Conservation (phyloP, 2,113 vertebrate species). For the Aythya baeri region DNA sequence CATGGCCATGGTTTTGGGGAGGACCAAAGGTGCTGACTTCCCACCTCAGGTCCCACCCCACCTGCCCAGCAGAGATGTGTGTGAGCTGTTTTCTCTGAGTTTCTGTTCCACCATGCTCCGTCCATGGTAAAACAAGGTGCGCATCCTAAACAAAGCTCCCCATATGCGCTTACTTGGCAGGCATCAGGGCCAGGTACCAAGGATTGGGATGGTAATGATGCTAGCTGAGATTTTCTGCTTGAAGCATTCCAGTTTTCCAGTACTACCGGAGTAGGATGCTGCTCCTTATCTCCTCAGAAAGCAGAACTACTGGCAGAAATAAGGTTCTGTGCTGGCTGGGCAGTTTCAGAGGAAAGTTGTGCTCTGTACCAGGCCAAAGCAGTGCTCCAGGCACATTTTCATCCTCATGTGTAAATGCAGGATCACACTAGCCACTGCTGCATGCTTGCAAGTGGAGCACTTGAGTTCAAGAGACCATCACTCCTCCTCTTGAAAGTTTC, state of each 20-base stretch:
- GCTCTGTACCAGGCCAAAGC: not conserved
- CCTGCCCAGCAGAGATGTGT: not conserved
- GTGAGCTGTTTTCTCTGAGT: not conserved
- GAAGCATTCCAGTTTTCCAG: not conserved
- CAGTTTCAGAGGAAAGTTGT: not conserved
- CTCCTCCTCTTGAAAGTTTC: not conserved
- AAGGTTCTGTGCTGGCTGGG: not conserved
- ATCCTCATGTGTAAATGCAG: not conserved
- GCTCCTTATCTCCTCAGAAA: not conserved
- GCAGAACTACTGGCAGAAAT: not conserved
- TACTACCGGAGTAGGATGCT: not conserved
- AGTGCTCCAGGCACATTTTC: not conserved
- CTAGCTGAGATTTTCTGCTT: not conserved
- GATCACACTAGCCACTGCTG: not conserved
- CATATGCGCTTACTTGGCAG: not conserved
- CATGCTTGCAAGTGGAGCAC: not conserved
- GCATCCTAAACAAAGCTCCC: not conserved
- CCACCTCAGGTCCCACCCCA: not conserved
- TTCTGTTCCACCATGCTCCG: not conserved
- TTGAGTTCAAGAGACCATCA: not conserved
- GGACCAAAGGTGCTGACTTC: not conserved
- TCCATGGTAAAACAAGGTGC: not conserved
- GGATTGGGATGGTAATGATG: not conserved
- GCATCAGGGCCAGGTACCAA: not conserved
- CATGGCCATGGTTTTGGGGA: no score